Evolutionary conservation across 2,888 invertebrate species (phyloP).

Genomic region (Papilio elwesi): DNA sequence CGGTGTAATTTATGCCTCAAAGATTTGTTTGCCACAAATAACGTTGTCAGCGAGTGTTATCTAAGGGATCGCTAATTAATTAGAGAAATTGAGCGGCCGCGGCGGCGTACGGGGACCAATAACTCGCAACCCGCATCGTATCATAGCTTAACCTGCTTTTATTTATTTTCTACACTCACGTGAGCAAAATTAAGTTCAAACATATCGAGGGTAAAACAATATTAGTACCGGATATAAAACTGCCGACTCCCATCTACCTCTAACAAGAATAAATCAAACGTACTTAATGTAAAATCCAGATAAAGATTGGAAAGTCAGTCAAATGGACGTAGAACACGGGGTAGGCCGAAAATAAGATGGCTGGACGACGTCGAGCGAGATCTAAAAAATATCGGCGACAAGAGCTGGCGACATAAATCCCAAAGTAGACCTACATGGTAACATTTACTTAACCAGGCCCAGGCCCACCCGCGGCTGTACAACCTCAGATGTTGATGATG

Average conservation of each 20-base stretch:
- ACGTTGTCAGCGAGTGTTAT: conserved; percentile 83
- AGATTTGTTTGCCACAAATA: conserved; percentile 84
- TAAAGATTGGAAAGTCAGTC: too few species aligned
- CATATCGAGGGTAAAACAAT: conserved; percentile 62
- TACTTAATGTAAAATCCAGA: background rate
- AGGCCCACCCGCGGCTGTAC: too few species aligned
- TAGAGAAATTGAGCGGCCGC: conserved; percentile 83
- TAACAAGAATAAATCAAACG: background rate
- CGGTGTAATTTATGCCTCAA: conserved; percentile 81
- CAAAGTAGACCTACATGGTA: too few species aligned
- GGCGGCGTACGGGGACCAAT: conserved; percentile 79
- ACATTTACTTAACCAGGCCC: too few species aligned
- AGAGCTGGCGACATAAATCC: too few species aligned
- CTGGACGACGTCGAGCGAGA: too few species aligned
- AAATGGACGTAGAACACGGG: too few species aligned
- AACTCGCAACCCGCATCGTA: conserved; percentile 82
- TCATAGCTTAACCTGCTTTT: conserved; percentile 79
- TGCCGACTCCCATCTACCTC: background rate
- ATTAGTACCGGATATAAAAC: conserved; percentile 38
- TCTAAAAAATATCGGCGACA: too few species aligned
- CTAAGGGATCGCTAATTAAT: conserved; percentile 84
- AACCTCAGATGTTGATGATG: too few species aligned
- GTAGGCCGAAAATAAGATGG: too few species aligned
- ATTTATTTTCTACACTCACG: conserved; percentile 83
- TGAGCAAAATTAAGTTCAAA: conserved; percentile 81